Evolutionary conservation across 2,113 vertebrate genomes (phyloP).

Genomic region (Ictalurus punctatus): DNA sequence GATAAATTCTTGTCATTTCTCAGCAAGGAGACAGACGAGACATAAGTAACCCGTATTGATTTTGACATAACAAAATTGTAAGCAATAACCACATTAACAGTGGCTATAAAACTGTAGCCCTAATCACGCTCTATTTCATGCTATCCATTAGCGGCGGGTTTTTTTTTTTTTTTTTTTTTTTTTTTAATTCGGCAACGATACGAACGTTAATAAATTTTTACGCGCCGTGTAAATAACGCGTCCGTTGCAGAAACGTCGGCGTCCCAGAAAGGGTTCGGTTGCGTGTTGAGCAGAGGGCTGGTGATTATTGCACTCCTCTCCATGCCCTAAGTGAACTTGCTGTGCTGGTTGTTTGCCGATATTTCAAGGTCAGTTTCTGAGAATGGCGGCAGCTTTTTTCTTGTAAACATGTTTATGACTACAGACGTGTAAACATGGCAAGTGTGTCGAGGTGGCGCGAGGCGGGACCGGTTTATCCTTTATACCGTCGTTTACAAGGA

Average conservation of each 20-base stretch:
- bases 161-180: constrained; percentile 40
- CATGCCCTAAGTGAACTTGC: constrained; percentile 71
- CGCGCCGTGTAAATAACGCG: constrained; percentile 20
- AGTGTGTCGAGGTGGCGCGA: constrained; percentile 63
- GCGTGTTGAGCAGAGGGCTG: constrained; percentile 36
- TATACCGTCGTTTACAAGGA: constrained; percentile 43
- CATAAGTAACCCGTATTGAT: constrained; percentile 57
- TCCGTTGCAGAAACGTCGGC: background rate
- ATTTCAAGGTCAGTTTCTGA: constrained; percentile 74
- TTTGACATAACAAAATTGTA: constrained; percentile 56
- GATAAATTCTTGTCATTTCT: constrained; percentile 45
- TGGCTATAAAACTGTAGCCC: constrained; percentile 52
- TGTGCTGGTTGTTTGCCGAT: constrained; percentile 67
- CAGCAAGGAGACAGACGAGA: constrained; percentile 25
- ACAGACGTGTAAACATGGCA: constrained; percentile 68
- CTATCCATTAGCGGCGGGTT: constrained; percentile 41
- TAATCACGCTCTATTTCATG: constrained; percentile 51
- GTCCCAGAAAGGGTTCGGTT: constrained; percentile 1
- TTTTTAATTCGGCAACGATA: constrained; percentile 42
- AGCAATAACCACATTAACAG: constrained; percentile 54
- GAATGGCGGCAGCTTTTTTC: constrained; percentile 62
- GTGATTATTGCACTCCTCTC: constrained; percentile 43
- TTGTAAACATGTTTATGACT: constrained; percentile 74
- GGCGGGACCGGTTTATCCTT: constrained; percentile 49
- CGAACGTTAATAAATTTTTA: constrained; percentile 37